A percentile compares a stretch with the other conserved stretches of the same genome.
phyloP scores from a whole-genome alignment of 2,113 vertebrate species.

The Scatophagus argus region DNA sequence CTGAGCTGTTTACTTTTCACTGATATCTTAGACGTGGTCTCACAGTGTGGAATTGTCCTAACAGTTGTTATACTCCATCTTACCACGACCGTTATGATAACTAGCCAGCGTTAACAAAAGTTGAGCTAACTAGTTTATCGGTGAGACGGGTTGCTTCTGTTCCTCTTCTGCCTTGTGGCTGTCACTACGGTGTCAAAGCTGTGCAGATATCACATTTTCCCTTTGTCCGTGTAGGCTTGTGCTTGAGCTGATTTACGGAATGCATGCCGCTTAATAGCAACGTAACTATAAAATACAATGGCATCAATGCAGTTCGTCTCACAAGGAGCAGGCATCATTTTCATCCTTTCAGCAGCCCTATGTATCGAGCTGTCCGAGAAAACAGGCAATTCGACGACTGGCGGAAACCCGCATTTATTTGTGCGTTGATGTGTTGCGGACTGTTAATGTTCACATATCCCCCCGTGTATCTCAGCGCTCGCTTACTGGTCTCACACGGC shows the following conservation, averaged over 20 bases:
- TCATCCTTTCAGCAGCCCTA: slow-evolving; percentile 15
- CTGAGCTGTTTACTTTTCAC: no score
- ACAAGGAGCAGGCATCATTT: slow-evolving; percentile 21
- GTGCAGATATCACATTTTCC: background rate
- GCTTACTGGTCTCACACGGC: background rate
- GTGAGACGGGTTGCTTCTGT: background rate
- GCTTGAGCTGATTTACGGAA: slow-evolving; percentile 43
- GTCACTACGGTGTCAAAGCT: background rate
- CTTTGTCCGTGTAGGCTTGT: slow-evolving; percentile 14
- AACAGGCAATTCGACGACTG: slow-evolving; percentile 19
- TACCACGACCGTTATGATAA: slow-evolving; percentile 40
- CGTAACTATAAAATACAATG: slow-evolving; percentile 60
- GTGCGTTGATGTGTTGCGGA: background rate
- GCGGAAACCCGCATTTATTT: background rate
- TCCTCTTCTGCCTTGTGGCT: background rate
- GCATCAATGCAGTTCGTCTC: slow-evolving; percentile 43
- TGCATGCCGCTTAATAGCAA: slow-evolving; percentile 46
- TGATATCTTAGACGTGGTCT: background rate
- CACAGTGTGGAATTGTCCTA: background rate
- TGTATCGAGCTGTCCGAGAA: slow-evolving; percentile 18
- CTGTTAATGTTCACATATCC: background rate
- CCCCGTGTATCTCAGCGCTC: background rate
- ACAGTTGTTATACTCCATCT: slow-evolving; percentile 2
- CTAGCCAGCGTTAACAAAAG: slow-evolving; percentile 50
- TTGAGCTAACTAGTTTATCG: slow-evolving; percentile 45